phyloP scores from a whole-genome alignment of 1,140 invertebrate genomes.

The Apocrypta bakeri region DNA sequence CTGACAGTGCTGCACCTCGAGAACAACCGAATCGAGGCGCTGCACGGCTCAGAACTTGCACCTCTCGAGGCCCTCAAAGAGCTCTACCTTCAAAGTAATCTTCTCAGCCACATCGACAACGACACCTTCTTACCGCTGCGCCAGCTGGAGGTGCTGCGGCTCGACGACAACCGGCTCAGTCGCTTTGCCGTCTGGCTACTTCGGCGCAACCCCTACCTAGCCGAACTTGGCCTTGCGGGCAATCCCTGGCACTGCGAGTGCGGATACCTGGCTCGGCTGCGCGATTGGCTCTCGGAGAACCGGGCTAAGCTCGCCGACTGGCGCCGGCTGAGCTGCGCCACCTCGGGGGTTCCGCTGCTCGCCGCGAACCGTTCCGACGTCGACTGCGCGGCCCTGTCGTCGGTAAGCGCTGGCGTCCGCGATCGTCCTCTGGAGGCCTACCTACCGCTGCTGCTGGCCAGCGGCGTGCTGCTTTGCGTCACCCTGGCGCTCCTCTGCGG shows the following conservation, averaged over 20 bases:
- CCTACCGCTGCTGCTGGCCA: slow-evolving; percentile 84
- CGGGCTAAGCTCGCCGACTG: slow-evolving; percentile 83
- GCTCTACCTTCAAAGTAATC: slow-evolving; percentile 90
- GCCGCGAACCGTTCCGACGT: slow-evolving; percentile 80
- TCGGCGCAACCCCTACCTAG: slow-evolving; percentile 83
- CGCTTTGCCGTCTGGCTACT: slow-evolving; percentile 86
- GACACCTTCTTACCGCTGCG: slow-evolving; percentile 84
- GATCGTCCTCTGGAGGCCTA: slow-evolving; percentile 87
- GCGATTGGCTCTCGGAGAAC: slow-evolving; percentile 82
- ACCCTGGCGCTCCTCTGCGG: slow-evolving; percentile 83
- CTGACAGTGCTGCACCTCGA: slow-evolving; percentile 87
- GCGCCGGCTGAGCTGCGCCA: slow-evolving; percentile 78
- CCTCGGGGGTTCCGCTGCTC: slow-evolving; percentile 73
- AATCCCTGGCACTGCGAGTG: slow-evolving; percentile 95
- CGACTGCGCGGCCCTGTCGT: slow-evolving; percentile 71
- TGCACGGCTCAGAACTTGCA: slow-evolving; percentile 85
- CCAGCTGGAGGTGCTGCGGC: slow-evolving; percentile 83
- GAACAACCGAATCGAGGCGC: slow-evolving; percentile 83
- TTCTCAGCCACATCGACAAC: slow-evolving; percentile 83
- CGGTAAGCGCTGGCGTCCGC: slow-evolving; percentile 74
- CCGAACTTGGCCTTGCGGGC: slow-evolving; percentile 84
- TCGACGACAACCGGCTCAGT: slow-evolving; percentile 86
- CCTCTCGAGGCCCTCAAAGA: slow-evolving; percentile 84
- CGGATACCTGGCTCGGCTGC: slow-evolving; percentile 84
- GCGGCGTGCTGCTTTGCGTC: slow-evolving; percentile 82